These are phyloP conservation scores for Bovichtus diacanthus DNA, from an alignment of 2,797 vertebrate genomes.

Conservation along the genomic window DNA sequence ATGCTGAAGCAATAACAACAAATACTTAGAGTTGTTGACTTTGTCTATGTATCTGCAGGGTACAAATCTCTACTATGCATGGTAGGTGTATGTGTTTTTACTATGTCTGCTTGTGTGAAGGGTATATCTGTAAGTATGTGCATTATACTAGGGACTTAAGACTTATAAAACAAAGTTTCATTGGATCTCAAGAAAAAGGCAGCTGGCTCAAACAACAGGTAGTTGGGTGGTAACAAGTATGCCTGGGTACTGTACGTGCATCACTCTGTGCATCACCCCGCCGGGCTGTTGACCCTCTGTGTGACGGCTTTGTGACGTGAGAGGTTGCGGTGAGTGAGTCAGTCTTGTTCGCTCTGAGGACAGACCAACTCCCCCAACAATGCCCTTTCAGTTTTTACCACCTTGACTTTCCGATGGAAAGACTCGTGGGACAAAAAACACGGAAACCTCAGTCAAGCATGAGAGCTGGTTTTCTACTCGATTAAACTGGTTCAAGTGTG, in stretches of 20 bases:
- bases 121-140: not conserved
- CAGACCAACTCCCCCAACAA: constrained; percentile 14
- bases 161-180: not conserved
- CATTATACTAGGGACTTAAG: not conserved
- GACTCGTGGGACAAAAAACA: constrained; percentile 56
- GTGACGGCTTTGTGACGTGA: constrained; percentile 13
- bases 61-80: not conserved
- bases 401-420: constrained; percentile 40
- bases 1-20: not conserved
- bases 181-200: not conserved
- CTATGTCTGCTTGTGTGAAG: not conserved
- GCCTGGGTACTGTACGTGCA: not conserved
- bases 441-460: constrained; percentile 55
- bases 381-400: constrained; percentile 43
- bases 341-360: constrained; percentile 31
- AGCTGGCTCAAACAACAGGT: not conserved
- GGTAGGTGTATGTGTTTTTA: not conserved
- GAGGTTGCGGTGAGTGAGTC: constrained; percentile 24
- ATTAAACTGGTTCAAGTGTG: constrained; percentile 55
- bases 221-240: not conserved
- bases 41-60: not conserved
- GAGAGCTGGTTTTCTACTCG: constrained; percentile 67
- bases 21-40: not conserved
- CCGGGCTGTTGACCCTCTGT: not conserved
- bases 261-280: not conserved